Evolutionary conservation across 2,113 vertebrate species (phyloP).

Genomic region (Colossoma macropomum): DNA sequence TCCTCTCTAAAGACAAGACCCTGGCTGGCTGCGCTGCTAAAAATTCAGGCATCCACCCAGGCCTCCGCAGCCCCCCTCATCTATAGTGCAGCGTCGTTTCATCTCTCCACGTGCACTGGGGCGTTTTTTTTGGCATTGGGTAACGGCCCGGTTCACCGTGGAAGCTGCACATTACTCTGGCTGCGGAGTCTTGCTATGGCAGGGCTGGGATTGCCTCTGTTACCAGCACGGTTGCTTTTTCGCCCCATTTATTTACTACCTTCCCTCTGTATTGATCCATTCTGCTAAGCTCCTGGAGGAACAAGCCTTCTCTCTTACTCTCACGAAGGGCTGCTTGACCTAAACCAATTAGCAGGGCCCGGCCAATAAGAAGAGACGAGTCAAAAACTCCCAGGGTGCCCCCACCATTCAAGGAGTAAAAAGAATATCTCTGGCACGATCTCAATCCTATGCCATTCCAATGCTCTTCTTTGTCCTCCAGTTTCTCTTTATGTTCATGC

Average conservation of each 20-base stretch:
- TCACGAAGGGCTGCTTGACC: constrained; percentile 56
- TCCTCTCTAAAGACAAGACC: constrained; percentile 73
- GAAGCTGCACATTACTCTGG: constrained; percentile 61
- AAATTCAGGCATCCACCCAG: constrained; percentile 69
- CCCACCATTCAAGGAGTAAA: constrained; percentile 34
- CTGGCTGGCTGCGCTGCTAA: constrained; percentile 68
- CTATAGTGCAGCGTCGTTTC: constrained; percentile 26
- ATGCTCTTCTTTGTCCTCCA: constrained; percentile 34
- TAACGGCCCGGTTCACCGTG: constrained; percentile 33
- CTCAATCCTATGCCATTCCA: constrained; percentile 39
- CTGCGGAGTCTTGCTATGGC: constrained; percentile 53
- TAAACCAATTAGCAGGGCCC: constrained; percentile 67
- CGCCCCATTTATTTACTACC: constrained; percentile 61
- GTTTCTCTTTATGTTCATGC: constrained; percentile 36
- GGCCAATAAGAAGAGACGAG: constrained; percentile 45
- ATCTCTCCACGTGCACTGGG: constrained; percentile 69
- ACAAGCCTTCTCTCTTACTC: constrained; percentile 45
- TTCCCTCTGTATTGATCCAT: constrained; percentile 64
- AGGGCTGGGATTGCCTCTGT: constrained; percentile 63
- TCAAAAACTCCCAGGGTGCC: constrained; percentile 48
- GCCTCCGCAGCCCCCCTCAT: constrained; percentile 47
- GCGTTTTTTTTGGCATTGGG: constrained; percentile 58
- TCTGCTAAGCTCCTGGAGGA: constrained; percentile 56
- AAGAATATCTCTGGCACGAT: constrained; percentile 42
- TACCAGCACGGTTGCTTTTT: constrained; percentile 66